Base-by-base conservation (phyloP, 2,797 vertebrate species). In the Sebastes taczanowskii region DNA sequence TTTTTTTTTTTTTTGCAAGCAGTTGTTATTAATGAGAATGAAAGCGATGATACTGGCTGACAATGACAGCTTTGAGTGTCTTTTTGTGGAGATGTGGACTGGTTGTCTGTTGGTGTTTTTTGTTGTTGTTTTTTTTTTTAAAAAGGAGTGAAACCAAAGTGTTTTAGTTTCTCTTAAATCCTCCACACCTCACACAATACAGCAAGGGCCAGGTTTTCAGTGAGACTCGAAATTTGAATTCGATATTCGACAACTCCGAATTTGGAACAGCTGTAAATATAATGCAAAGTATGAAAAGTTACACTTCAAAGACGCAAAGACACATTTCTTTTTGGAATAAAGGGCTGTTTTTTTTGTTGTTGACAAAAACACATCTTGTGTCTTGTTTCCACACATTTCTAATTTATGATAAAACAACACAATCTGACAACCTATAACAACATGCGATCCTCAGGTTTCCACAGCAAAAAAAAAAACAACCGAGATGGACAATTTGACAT, bases 11-110 rank as follows among this genome's bases (percentile, higher is more conserved):
- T 25, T 64, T 85, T 63, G 81, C 86, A 62, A 88, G 66, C 91
- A 91, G 87, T 95, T 95, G 94, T 95, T 93, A 95, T 96, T 95
- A 95, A 95, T 95, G 94, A 95, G 92, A 87, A 60, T 59, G 80
- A 42, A 73, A 70, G 82, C 67, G 76, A 83, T 89, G 90, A 92
- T 93, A 95, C 88, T 80, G 81, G 72, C 77, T 85, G 88, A 86
- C 91, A 91, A 89, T 93, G 88, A 89, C 88, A 89, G 89, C 85
- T 65, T 34, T 81, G 69, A 55, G 82, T 68, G 82, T 82, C 78
- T 83, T 69, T 60, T 58, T 55, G 22, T 55, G 22, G 18, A 67
- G 35, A 52, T 42, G 11, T 71, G 83, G 71, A 62, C 76, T 74
- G 80, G 23, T 52, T 32, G 77, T 52, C 34, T 81, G n/a, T 60